Evolutionary conservation across 2,797 vertebrate genomes (phyloP).

Genomic region (Meda fulgida): DNA sequence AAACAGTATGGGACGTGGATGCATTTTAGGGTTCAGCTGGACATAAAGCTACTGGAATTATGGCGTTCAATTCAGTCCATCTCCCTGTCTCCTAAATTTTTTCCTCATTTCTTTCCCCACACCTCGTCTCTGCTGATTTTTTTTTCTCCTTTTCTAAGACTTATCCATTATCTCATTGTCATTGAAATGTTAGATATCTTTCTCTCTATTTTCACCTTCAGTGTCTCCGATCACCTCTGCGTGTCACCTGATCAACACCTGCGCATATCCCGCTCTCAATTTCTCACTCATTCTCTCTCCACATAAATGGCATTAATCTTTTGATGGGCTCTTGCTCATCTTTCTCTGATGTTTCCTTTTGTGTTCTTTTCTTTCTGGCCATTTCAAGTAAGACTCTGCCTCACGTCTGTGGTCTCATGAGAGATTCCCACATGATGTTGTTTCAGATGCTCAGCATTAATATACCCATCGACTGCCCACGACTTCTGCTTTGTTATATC

Average conservation of each 20-base stretch:
- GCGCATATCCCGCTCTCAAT: neutral
- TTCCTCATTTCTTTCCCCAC: neutral
- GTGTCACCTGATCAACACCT: neutral
- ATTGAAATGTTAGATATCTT: conserved; percentile 29
- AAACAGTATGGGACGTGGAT: neutral
- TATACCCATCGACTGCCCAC: neutral
- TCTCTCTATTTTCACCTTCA: conserved; percentile 43
- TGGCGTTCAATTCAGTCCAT: neutral
- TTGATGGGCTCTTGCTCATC: neutral
- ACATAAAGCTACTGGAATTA: neutral
- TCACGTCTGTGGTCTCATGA: neutral
- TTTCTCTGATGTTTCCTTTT: neutral
- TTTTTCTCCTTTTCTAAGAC: neutral
- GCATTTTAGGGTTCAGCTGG: neutral
- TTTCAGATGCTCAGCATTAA: conserved; percentile 2
- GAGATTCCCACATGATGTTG: neutral
- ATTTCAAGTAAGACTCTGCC: conserved; percentile 28
- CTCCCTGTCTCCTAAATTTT: neutral
- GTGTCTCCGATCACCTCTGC: conserved; percentile 10
- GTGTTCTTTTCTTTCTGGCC: neutral
- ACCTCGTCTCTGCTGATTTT: neutral
- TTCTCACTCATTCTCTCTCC: conserved; percentile 19
- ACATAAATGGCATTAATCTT: conserved; percentile 4
- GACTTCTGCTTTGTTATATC: conserved; percentile 16
- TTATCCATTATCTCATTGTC: conserved; percentile 45